phyloP scores from a whole-genome alignment of 2,113 vertebrate genomes.

The Campylomormyrus tamandua region DNA sequence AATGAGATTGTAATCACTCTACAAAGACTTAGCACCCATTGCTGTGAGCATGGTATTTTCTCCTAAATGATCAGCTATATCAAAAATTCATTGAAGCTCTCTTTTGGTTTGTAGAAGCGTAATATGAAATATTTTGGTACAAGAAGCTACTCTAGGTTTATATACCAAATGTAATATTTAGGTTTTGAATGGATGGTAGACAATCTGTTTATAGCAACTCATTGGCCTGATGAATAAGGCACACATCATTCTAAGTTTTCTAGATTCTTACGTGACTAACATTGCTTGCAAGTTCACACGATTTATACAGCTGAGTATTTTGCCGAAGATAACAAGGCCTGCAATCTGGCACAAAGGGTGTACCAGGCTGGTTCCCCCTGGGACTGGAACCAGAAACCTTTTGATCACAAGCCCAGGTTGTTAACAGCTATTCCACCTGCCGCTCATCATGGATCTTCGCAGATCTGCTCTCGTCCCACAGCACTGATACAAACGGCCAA shows the following conservation, averaged over 20 bases:
- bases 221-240: not conserved
- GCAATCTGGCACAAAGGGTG: not conserved
- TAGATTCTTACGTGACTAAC: not conserved
- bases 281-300: not conserved
- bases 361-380: not conserved
- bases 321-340: not conserved
- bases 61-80: conserved; percentile 42
- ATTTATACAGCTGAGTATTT: not conserved
- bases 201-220: not conserved
- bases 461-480: conserved; percentile 51
- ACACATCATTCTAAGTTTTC: not conserved
- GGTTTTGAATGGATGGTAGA: not conserved
- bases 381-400: not conserved
- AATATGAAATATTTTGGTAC: conserved; percentile 49
- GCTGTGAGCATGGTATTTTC: conserved; percentile 64
- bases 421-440: conserved; percentile 5
- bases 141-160: not conserved
- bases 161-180: not conserved
- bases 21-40: conserved; percentile 69
- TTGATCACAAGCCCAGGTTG: not conserved
- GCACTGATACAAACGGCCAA: conserved; percentile 55
- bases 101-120: conserved; percentile 34
- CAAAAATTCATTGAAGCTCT: not conserved
- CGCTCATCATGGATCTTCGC: conserved; percentile 53
- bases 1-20: conserved; percentile 76